A percentile compares a stretch with the other conserved stretches of the same genome.
These are phyloP conservation scores for Orthonyx spaldingii DNA, from an alignment of 2,113 vertebrate species.

Conservation along the genomic window DNA sequence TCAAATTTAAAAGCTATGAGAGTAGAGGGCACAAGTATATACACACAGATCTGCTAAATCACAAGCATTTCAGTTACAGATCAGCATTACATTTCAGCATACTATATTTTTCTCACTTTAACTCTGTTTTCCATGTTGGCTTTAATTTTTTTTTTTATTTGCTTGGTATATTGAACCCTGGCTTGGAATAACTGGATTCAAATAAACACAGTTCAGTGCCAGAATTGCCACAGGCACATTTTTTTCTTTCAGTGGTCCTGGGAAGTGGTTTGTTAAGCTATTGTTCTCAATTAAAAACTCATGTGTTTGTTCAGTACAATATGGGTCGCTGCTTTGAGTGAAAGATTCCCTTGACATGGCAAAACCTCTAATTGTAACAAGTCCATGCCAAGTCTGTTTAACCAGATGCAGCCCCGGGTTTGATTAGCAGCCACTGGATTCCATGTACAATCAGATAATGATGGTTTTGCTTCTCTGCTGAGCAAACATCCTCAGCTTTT, in stretches of 20 bases:
- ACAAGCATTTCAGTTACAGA: neutral
- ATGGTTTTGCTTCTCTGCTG: constrained; percentile 73
- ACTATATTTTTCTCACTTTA: constrained; percentile 48
- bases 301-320: constrained; percentile 86
- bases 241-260: constrained; percentile 79
- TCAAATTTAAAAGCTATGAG: neutral
- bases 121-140: constrained; percentile 49
- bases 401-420: constrained; percentile 76
- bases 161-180: constrained; percentile 60
- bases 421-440: constrained; percentile 79
- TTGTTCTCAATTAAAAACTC: constrained; percentile 92
- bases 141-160: constrained; percentile 51
- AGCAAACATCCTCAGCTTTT: constrained; percentile 73
- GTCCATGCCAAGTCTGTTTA: constrained; percentile 76
- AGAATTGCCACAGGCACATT: constrained; percentile 77
- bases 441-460: constrained; percentile 82
- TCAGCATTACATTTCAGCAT: neutral
- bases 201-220: constrained; percentile 73
- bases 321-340: constrained; percentile 81
- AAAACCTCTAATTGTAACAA: constrained; percentile 81
- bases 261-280: constrained; percentile 85
- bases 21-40: neutral
- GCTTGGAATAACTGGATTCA: constrained; percentile 72
- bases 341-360: constrained; percentile 85
- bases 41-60: neutral